Evolutionary conservation across 2,888 invertebrate species (phyloP).

Genomic region (Thyatira batis): DNA sequence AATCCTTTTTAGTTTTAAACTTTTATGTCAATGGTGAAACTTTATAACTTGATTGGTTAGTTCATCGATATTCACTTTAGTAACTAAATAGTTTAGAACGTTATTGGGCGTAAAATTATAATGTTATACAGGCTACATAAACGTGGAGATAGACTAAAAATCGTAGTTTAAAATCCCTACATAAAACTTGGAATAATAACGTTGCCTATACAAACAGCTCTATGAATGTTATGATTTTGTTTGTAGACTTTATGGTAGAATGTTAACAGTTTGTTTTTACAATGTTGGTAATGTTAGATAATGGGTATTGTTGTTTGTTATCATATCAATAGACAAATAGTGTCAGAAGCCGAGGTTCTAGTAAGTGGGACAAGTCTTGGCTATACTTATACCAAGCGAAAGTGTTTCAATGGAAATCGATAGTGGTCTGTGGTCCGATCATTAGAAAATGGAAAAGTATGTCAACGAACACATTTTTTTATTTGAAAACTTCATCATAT

Average conservation of each 20-base stretch:
- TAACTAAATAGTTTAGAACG: too few relatives aligned
- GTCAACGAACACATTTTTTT: neutral
- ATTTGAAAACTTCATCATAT: too few relatives aligned
- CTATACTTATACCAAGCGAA: slow-evolving; percentile 34
- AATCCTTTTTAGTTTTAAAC: neutral
- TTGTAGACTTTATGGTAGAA: neutral
- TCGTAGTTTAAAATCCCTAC: too few relatives aligned
- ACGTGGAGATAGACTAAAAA: too few relatives aligned
- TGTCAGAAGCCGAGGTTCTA: slow-evolving; percentile 16
- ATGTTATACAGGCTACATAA: too few relatives aligned
- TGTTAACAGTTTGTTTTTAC: neutral
- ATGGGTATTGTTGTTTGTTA: neutral
- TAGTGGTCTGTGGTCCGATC: slow-evolving; percentile 11
- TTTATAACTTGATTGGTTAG: neutral
- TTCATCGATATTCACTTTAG: neutral
- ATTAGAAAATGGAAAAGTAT: neutral
- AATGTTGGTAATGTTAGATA: neutral
- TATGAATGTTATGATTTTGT: neutral
- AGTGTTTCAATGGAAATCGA: slow-evolving; percentile 31
- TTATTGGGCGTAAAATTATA: too few relatives aligned
- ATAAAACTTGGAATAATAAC: neutral
- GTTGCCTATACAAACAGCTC: neutral
- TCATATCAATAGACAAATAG: slow-evolving; percentile 20
- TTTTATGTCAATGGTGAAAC: neutral
- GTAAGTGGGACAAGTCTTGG: slow-evolving; percentile 31